These are phyloP conservation scores for Cavia porcellus DNA, from an alignment of 2,113 vertebrate species.

Conservation along the genomic window DNA sequence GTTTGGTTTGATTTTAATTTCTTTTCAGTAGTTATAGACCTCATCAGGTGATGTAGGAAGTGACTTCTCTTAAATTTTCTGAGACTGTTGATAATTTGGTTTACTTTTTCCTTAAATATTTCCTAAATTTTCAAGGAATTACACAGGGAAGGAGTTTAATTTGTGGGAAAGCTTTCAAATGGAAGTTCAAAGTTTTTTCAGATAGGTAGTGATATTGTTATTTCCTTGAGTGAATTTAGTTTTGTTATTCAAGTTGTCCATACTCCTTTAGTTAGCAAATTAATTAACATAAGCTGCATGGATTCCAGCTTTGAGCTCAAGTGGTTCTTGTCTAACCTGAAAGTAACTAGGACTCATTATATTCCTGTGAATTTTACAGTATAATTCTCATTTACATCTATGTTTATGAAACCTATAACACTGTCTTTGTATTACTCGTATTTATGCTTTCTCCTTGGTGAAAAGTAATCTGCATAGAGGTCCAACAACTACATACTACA, in stretches of 20 bases:
- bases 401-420: background rate
- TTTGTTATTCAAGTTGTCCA: background rate
- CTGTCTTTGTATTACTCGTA: background rate
- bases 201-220: background rate
- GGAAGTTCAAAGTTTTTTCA: background rate
- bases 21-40: too few species aligned
- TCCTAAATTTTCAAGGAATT: too few species aligned
- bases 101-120: too few species aligned
- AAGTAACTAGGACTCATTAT: accelerated
- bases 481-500: background rate
- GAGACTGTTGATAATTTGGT: too few species aligned
- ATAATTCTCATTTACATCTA: background rate
- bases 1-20: too few species aligned
- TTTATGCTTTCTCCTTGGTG: background rate
- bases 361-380: background rate
- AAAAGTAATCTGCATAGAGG: background rate
- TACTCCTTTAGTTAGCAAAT: background rate
- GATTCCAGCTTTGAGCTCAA: background rate
- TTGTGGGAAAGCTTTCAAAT: too few species aligned
- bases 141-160: too few species aligned
- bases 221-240: background rate
- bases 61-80: too few species aligned
- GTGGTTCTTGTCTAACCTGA: background rate
- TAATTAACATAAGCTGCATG: background rate
- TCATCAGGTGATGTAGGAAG: too few species aligned